A percentile compares a stretch with the other conserved stretches of the same genome.
phyloP scores from a whole-genome alignment of 2,113 vertebrate genomes.

The Pontoporia blainvillei region DNA sequence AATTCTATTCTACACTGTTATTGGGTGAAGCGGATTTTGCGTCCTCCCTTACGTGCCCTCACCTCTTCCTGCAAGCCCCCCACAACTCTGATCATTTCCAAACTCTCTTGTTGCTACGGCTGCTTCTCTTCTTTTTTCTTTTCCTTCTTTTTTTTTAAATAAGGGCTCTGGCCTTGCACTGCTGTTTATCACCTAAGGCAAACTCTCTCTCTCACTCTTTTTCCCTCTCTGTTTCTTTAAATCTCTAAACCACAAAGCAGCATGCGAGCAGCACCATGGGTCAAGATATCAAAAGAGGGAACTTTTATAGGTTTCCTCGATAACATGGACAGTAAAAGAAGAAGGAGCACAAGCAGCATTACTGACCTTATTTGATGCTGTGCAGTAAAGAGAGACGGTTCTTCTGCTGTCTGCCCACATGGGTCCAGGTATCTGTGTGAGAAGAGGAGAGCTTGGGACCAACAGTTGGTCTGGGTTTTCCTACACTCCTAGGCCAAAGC shows the following conservation, averaged over 20 bases:
- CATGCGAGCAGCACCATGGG: slow-evolving; percentile 61
- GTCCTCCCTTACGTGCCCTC: fast-evolving
- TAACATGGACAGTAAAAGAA: slow-evolving; percentile 59
- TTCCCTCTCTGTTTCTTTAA: slow-evolving; percentile 69
- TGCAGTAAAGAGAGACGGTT: slow-evolving; percentile 39
- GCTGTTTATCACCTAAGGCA: slow-evolving; percentile 80
- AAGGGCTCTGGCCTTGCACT: slow-evolving; percentile 65
- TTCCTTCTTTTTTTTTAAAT: fast-evolving
- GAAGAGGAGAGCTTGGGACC: neutral
- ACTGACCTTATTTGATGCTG: slow-evolving; percentile 73
- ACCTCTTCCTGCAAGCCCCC: neutral
- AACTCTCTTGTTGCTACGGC: neutral
- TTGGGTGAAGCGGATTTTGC: neutral
- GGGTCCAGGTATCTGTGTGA: neutral
- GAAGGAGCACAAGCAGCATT: slow-evolving; percentile 1
- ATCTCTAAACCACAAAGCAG: slow-evolving; percentile 73
- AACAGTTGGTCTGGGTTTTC: slow-evolving; percentile 6
- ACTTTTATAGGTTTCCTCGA: slow-evolving; percentile 71
- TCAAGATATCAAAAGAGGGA: slow-evolving; percentile 76
- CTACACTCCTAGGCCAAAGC: neutral
- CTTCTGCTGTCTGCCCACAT: neutral
- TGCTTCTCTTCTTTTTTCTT: neutral
- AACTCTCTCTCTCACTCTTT: slow-evolving; percentile 64
- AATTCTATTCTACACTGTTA: neutral
- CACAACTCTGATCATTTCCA: neutral